Evolutionary conservation across 2,797 vertebrate species (phyloP).

Genomic region (Protosalanx chinensis): DNA sequence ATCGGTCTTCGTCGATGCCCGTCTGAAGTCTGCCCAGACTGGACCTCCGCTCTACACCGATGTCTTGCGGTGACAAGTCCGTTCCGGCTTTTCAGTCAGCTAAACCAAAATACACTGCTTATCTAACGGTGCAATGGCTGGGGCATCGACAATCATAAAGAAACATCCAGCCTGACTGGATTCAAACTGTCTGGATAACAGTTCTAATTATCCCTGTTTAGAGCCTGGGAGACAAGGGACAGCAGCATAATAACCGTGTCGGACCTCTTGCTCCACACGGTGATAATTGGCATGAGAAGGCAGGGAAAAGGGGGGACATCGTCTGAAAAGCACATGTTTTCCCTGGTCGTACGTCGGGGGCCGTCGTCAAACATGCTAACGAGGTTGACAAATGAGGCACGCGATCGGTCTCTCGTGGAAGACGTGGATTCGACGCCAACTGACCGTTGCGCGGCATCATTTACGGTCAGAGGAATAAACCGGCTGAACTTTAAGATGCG

Average conservation of each 20-base stretch:
- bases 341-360: neutral
- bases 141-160: neutral
- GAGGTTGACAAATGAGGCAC: slow-evolving; percentile 11
- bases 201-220: slow-evolving; percentile 24
- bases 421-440: neutral
- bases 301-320: slow-evolving; percentile 11
- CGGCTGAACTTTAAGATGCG: neutral
- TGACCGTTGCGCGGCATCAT: neutral
- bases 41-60: too few relatives aligned
- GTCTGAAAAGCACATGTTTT: slow-evolving; percentile 11
- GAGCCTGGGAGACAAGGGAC: neutral
- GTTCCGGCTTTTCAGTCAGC: neutral
- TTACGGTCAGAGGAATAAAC: neutral
- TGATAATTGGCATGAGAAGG: slow-evolving; percentile 26
- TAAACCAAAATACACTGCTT: slow-evolving; percentile 2
- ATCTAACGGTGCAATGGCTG: neutral
- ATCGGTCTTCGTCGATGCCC: too few relatives aligned
- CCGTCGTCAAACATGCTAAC: slow-evolving; percentile 5
- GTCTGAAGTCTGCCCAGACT: too few relatives aligned
- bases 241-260: neutral
- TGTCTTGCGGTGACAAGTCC: too few relatives aligned
- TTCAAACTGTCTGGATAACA: slow-evolving; percentile 14
- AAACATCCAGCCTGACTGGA: neutral
- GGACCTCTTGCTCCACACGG: neutral
- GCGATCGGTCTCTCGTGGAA: neutral